phyloP scores from a whole-genome alignment of 2,797 vertebrate genomes.

The Phaenicophaeus curvirostris region DNA sequence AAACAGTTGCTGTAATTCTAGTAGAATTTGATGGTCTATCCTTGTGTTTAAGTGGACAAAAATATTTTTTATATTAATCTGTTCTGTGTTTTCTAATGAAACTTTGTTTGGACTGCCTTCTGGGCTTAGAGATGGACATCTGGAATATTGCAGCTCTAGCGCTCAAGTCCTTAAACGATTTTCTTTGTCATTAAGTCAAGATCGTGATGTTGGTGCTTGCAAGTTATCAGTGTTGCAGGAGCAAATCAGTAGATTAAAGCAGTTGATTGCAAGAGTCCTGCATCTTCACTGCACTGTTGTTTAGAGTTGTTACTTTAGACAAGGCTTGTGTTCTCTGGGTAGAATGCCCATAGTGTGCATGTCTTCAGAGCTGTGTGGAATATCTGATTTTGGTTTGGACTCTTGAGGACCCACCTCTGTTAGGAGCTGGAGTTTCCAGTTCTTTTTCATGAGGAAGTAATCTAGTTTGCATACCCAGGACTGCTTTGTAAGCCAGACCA shows the following conservation, averaged over 20 bases:
- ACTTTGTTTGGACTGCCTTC: neutral
- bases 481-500: neutral
- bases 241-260: neutral
- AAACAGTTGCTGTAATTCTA: neutral
- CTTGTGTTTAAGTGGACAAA: neutral
- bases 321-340: neutral
- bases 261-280: neutral
- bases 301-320: neutral
- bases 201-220: neutral
- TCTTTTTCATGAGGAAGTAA: neutral
- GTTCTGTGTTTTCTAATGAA: neutral
- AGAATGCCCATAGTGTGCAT: neutral
- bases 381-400: accelerated
- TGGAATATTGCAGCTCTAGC: neutral
- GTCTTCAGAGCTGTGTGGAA: neutral
- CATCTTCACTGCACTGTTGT: neutral
- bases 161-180: neutral
- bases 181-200: neutral
- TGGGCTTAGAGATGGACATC: neutral
- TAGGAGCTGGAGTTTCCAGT: neutral
- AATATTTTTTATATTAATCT: neutral
- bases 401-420: neutral
- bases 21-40: neutral
- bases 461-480: neutral
- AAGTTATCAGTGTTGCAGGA: neutral